These are phyloP conservation scores for Sphaeramia orbicularis DNA, from an alignment of 2,797 vertebrate genomes.

Conservation along the genomic window DNA sequence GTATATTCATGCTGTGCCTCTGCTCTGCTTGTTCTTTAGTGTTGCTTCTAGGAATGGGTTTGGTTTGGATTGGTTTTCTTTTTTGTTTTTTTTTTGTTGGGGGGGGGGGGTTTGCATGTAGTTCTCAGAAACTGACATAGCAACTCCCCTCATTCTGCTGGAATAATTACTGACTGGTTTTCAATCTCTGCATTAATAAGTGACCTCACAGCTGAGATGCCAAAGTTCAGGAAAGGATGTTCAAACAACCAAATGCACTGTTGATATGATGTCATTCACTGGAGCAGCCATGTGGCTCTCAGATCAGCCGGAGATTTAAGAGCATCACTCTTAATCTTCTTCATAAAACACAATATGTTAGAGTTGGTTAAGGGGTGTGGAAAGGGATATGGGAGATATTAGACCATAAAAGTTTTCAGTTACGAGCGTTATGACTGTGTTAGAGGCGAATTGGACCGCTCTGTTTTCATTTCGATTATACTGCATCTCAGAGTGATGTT, in stretches of 20 bases:
- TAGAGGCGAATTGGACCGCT: constrained; percentile 1
- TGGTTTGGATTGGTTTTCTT: constrained; percentile 44
- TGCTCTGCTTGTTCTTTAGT: constrained; percentile 58
- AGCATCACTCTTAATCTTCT: constrained; percentile 45
- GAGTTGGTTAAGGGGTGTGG: constrained; percentile 36
- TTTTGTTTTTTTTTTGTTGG: constrained; percentile 6
- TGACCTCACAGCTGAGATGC: constrained; percentile 77
- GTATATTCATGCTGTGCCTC: constrained; percentile 69
- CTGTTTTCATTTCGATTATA: constrained; percentile 33
- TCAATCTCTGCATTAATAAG: constrained; percentile 54
- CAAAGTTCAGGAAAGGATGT: constrained; percentile 73
- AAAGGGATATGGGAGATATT: constrained; percentile 20
- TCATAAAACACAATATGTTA: constrained; percentile 31
- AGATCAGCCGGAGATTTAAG: constrained; percentile 49
- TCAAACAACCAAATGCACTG: constrained; percentile 39
- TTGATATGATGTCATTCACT: constrained; percentile 57
- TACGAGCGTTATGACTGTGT: neutral
- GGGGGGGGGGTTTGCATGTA: constrained; percentile 41
- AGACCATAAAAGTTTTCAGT: constrained; percentile 9
- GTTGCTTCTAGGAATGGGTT: constrained; percentile 43
- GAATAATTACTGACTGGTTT: constrained; percentile 53
- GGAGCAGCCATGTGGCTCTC: constrained; percentile 44
- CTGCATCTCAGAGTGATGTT: constrained; percentile 21
- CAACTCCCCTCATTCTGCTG: constrained; percentile 45
- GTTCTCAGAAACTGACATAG: constrained; percentile 38